Evolutionary conservation across 2,113 vertebrate genomes (phyloP).

Genomic region (Eubucco bourcierii): DNA sequence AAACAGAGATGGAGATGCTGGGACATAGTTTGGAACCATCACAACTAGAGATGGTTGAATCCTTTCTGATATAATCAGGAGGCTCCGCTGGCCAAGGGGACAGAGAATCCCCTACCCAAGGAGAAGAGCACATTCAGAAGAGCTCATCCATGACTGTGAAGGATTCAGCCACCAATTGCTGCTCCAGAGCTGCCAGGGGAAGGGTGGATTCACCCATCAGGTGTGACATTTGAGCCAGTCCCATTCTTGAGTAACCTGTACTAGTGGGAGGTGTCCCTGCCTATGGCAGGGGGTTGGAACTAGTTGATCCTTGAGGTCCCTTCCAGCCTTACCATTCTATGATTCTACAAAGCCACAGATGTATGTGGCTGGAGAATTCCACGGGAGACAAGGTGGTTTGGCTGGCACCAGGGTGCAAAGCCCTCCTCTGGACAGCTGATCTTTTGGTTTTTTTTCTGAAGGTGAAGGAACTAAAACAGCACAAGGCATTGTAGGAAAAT

Average conservation of each 20-base stretch:
- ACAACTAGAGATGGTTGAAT: not conserved
- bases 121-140: not conserved
- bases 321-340: too few relatives aligned
- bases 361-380: rapidly evolving
- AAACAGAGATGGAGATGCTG: not conserved
- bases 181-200: not conserved
- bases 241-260: too few relatives aligned
- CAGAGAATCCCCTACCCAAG: not conserved
- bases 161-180: rapidly evolving
- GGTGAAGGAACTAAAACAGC: not conserved
- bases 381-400: not conserved
- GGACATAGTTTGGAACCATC: not conserved
- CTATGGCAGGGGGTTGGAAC: too few relatives aligned
- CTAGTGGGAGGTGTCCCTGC: too few relatives aligned
- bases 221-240: not conserved
- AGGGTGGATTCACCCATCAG: not conserved
- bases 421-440: not conserved
- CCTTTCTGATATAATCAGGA: not conserved
- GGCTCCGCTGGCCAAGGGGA: not conserved
- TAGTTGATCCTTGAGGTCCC: too few relatives aligned
- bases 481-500: not conserved
- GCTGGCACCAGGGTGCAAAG: not conserved
- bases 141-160: not conserved
- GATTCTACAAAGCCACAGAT: not conserved
- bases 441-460: not conserved